Percentiles rank a stretch among this genome's conserved stretches.
Conservation (phyloP, 1,140 invertebrate genomes). For the fruit fly (Drosophila melanogaster) region DNA sequence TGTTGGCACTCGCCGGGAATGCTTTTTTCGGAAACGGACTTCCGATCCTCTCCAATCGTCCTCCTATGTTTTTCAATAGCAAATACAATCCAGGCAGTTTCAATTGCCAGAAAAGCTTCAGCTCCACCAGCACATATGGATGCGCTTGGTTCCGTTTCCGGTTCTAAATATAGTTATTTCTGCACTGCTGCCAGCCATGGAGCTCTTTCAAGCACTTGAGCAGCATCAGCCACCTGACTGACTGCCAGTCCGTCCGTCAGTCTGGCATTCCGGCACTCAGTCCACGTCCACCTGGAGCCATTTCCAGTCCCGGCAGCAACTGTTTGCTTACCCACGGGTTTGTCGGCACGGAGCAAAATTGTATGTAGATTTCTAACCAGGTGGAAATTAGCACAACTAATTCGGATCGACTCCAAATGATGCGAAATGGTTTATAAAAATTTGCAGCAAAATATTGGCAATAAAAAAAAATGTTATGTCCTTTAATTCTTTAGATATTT, state of each 20-base stretch:
- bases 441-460: too few relatives aligned
- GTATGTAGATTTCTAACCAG: not conserved
- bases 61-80: slow-evolving; percentile 33
- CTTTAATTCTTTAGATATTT: too few relatives aligned
- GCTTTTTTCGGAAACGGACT: not conserved
- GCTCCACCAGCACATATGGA: slow-evolving; percentile 35
- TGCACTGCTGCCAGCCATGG: slow-evolving; percentile 51
- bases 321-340: slow-evolving; percentile 49
- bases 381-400: too few relatives aligned
- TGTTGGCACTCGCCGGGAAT: slow-evolving; percentile 27
- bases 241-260: slow-evolving; percentile 3
- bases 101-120: slow-evolving; percentile 53
- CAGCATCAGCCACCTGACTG: slow-evolving; percentile 41
- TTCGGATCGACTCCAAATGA: too few relatives aligned
- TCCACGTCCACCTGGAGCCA: slow-evolving; percentile 26
- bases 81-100: slow-evolving; percentile 54
- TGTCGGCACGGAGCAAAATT: slow-evolving; percentile 12
- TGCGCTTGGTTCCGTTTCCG: slow-evolving; percentile 59
- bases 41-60: slow-evolving; percentile 11
- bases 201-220: slow-evolving; percentile 67
- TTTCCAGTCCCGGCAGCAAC: slow-evolving; percentile 39
- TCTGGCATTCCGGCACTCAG: slow-evolving; percentile 22
- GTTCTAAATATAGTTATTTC: slow-evolving; percentile 70
- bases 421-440: too few relatives aligned
- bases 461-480: too few relatives aligned